Evolutionary conservation across 2,888 invertebrate genomes (phyloP).

Genomic region (Protonemura montana): DNA sequence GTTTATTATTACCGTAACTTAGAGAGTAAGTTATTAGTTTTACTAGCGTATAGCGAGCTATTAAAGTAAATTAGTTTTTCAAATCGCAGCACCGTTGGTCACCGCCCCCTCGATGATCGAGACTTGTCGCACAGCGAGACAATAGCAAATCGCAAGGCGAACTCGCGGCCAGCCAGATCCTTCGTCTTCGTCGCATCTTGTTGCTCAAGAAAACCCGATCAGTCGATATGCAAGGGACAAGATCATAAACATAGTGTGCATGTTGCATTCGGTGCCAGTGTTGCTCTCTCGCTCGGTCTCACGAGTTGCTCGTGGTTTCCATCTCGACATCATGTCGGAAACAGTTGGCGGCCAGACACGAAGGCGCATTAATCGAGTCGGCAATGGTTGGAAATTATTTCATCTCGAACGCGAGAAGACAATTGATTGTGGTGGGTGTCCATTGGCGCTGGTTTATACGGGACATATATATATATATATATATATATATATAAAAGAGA

Average conservation of each 20-base stretch:
- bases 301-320: too few species aligned
- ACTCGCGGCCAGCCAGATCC: neutral
- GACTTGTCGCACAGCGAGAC: neutral
- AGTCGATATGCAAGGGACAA: slow-evolving; percentile 10
- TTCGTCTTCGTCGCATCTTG: neutral
- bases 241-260: neutral
- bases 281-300: too few species aligned
- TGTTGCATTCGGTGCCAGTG: neutral
- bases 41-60: neutral
- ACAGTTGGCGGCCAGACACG: neutral
- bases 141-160: neutral
- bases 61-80: slow-evolving; percentile 7
- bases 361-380: too few species aligned
- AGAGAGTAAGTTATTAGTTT: neutral
- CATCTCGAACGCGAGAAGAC: neutral
- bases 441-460: neutral
- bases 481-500: too few species aligned
- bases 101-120: neutral
- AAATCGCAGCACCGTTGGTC: neutral
- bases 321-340: neutral
- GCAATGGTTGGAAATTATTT: neutral
- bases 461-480: neutral
- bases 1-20: too few species aligned
- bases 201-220: neutral
- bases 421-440: neutral